Percentiles rank a stretch among this genome's conserved stretches.
These are phyloP conservation scores for Oscheius sp. DNA, from an alignment of 2,888 invertebrate genomes.

Conservation along the genomic window DNA sequence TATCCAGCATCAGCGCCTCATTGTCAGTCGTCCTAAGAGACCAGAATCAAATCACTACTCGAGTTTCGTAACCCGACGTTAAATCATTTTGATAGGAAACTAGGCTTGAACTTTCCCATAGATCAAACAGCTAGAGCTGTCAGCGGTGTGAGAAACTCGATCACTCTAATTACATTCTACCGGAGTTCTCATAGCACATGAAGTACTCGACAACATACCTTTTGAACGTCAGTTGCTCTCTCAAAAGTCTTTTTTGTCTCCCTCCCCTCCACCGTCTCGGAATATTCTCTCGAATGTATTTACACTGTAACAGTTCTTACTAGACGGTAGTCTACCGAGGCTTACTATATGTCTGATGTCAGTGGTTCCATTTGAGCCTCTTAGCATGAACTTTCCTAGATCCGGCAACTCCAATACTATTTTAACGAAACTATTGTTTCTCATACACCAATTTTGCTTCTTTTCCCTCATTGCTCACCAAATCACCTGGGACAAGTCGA, in stretches of 20 bases:
- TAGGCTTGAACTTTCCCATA: neutral
- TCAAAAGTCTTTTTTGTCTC: neutral
- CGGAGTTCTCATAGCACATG: neutral
- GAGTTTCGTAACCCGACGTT: neutral
- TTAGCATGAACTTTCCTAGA: no score
- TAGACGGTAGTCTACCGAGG: no score
- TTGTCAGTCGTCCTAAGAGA: no score
- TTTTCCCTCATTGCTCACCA: neutral
- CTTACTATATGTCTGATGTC: no score
- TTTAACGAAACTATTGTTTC: no score
- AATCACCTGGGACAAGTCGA: conserved; percentile 36
- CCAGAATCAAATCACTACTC: neutral
- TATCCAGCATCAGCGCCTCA: no score
- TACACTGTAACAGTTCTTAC: no score
- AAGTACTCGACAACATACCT: neutral
- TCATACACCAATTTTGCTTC: neutral
- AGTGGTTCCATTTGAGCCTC: no score
- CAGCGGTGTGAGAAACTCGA: neutral
- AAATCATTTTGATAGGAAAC: neutral
- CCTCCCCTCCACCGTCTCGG: no score
- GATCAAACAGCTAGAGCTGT: neutral
- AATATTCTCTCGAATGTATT: no score
- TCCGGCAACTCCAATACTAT: no score
- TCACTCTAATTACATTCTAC: neutral
- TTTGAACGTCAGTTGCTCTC: neutral